Conservation (phyloP, 2,797 vertebrate genomes). For the Protonibea diacanthus region DNA sequence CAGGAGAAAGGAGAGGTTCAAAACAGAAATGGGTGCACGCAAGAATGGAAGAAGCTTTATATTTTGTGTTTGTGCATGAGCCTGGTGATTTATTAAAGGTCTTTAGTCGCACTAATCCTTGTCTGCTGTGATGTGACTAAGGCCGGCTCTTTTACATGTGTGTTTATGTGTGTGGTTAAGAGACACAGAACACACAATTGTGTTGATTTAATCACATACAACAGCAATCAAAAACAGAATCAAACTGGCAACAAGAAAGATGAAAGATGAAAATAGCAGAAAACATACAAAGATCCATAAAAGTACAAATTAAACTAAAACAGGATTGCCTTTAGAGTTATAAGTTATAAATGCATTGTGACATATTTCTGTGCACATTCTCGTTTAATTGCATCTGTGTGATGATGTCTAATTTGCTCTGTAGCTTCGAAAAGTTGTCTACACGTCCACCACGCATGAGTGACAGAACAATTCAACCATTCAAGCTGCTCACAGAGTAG, state of each 20-base stretch:
- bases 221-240: background rate
- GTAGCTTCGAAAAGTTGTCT: background rate
- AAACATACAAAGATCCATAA: background rate
- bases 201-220: background rate
- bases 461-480: background rate
- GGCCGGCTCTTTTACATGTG: background rate
- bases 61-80: background rate
- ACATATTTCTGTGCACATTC: too few species aligned
- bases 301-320: background rate
- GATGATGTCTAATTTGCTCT: background rate
- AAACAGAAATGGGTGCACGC: constrained; percentile 2
- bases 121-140: constrained; percentile 7
- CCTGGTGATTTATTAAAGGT: constrained; percentile 16
- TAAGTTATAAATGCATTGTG: background rate
- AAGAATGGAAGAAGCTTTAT: background rate
- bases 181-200: background rate
- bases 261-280: background rate
- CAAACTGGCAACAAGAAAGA: background rate
- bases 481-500: background rate
- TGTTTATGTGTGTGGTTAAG: background rate
- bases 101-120: background rate
- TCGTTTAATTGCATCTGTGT: too few species aligned
- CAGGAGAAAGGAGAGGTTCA: background rate
- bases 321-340: background rate
- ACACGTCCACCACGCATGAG: background rate